Evolutionary conservation across 2,113 vertebrate genomes (phyloP).

Genomic region (Emydocephalus ijimae): DNA sequence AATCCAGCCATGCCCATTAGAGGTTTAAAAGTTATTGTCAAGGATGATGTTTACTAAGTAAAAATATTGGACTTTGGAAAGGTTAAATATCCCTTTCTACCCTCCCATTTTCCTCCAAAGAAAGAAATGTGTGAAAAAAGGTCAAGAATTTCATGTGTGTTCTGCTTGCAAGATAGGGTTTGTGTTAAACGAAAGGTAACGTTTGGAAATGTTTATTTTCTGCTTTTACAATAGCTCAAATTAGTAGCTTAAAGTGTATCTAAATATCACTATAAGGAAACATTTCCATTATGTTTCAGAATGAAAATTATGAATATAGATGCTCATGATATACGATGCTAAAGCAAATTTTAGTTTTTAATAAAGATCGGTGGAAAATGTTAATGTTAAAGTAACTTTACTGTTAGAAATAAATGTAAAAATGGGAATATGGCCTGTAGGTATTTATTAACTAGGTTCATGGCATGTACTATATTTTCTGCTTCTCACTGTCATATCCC

Average conservation of each 20-base stretch:
- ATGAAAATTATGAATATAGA: not conserved
- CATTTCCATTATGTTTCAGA: not conserved
- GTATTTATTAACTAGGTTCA: not conserved
- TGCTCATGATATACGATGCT: not conserved
- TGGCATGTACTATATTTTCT: not conserved
- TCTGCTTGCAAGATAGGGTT: not conserved
- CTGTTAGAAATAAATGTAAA: not conserved
- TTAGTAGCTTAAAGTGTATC: not conserved
- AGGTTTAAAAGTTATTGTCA: not conserved
- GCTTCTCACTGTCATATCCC: not conserved
- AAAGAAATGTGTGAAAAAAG: not conserved
- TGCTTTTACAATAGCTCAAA: not conserved
- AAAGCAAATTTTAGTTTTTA: not conserved
- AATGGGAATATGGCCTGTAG: not conserved
- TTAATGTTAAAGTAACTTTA: not conserved
- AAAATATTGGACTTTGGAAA: not conserved
- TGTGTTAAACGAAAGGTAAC: not conserved
- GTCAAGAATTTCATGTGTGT: not conserved
- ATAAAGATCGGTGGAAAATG: not conserved
- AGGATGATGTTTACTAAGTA: not conserved
- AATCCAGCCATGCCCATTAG: not conserved
- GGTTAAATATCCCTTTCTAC: not conserved
- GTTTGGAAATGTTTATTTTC: not conserved
- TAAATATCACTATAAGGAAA: not conserved
- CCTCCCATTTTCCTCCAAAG: not conserved